These are phyloP conservation scores for Cichladusa arquata DNA, from an alignment of 2,113 vertebrate species.

Conservation along the genomic window DNA sequence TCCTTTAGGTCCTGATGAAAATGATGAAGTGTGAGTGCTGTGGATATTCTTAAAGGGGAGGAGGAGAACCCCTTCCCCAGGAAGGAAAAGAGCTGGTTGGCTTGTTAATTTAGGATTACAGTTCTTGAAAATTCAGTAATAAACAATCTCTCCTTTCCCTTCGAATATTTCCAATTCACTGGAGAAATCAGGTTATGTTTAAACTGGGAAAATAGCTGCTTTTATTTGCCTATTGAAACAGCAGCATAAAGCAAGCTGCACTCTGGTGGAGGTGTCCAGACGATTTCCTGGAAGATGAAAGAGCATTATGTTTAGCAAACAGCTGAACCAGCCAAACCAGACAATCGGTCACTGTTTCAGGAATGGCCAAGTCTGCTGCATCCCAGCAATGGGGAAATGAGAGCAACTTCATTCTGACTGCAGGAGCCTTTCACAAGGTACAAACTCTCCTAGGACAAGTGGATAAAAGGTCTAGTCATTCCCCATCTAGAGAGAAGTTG, in stretches of 20 bases:
- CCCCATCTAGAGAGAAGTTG: background rate
- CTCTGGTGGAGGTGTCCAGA: constrained; percentile 55
- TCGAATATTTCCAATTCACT: background rate
- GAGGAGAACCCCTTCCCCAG: background rate
- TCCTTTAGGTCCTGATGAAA: background rate
- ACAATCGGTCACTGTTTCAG: constrained; percentile 51
- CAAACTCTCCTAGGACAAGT: background rate
- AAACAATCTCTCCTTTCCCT: background rate
- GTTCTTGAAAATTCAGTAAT: constrained; percentile 4
- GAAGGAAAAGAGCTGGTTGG: background rate
- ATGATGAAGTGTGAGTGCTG: background rate
- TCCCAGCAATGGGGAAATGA: background rate
- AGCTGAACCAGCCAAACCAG: constrained; percentile 58
- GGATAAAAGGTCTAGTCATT: constrained; percentile 14
- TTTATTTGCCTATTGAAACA: constrained; percentile 52
- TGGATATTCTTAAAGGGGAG: background rate
- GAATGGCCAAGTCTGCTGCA: background rate
- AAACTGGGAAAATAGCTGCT: constrained; percentile 16
- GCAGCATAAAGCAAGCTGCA: constrained; percentile 53
- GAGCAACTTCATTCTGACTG: background rate
- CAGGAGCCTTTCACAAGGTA: constrained; percentile 9
- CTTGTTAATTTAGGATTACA: background rate
- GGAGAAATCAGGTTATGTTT: constrained; percentile 48
- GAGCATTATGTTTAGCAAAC: constrained; percentile 62
- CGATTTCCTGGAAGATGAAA: constrained; percentile 63